These are phyloP conservation scores for Tipula lateralis DNA, from an alignment of 2,888 invertebrate species.

Conservation along the genomic window DNA sequence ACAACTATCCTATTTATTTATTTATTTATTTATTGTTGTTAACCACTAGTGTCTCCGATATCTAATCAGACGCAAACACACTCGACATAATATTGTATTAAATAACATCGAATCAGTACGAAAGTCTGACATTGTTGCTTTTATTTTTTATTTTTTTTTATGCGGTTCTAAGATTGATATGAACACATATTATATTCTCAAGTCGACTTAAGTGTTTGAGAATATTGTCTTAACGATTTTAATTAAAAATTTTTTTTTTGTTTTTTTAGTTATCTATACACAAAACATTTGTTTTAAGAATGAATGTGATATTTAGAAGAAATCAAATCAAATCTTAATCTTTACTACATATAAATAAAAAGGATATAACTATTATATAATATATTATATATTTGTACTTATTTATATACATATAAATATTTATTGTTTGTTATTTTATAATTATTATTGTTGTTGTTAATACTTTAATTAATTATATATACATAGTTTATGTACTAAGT, in stretches of 20 bases:
- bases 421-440: conserved; percentile 13
- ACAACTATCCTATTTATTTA: neutral
- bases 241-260: neutral
- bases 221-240: neutral
- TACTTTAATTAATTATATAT: neutral
- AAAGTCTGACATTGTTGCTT: conserved; percentile 6
- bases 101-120: conserved; percentile 8
- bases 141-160: too few relatives aligned
- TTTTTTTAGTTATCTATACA: neutral
- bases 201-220: too few relatives aligned
- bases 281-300: neutral
- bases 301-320: conserved; percentile 19
- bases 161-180: too few relatives aligned
- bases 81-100: neutral
- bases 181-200: too few relatives aligned
- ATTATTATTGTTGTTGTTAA: conserved; percentile 5
- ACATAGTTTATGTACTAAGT: neutral
- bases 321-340: neutral
- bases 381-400: neutral
- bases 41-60: neutral
- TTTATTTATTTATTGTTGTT: neutral
- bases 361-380: neutral
- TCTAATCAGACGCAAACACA: neutral
- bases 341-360: neutral
- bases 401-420: neutral